A percentile compares a stretch with the other conserved stretches of the same genome.
Evolutionary conservation across 92 coral and sea anemone species (phyloP).

Genomic region (Siderastrea radians): DNA sequence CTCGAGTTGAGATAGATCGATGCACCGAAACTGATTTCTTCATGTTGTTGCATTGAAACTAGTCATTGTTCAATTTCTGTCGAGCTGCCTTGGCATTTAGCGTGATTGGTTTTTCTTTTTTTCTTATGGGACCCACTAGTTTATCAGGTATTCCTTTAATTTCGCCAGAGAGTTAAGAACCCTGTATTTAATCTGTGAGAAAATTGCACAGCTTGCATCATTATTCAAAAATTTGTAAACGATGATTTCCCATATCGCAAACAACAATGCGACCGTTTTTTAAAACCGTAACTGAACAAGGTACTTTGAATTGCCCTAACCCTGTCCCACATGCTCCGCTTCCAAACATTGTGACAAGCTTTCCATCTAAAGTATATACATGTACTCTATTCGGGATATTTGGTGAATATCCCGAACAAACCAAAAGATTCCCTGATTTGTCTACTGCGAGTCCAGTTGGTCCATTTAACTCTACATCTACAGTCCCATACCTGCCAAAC

Average conservation of each 20-base stretch:
- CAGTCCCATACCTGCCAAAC: neutral
- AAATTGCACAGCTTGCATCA: too few species aligned
- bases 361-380: constrained; percentile 47
- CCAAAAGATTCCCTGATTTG: neutral
- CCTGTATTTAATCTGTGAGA: too few species aligned
- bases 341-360: constrained; percentile 48
- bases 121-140: too few species aligned
- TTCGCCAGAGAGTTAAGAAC: too few species aligned
- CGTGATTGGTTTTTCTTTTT: too few species aligned
- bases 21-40: too few species aligned
- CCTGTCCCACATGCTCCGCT: constrained; percentile 14
- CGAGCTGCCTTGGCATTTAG: too few species aligned
- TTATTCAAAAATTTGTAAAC: constrained; percentile 27
- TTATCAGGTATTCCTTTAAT: too few species aligned
- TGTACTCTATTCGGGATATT: constrained; percentile 39
- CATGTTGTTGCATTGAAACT: too few species aligned
- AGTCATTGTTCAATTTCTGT: too few species aligned
- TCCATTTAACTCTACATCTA: neutral
- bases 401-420: neutral
- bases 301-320: constrained; percentile 51
- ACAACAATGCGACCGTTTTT: constrained; percentile 61
- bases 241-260: constrained; percentile 53
- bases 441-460: constrained; percentile 1
- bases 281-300: constrained; percentile 46
- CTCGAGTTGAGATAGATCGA: too few species aligned